These are phyloP conservation scores for Aphrophora alni DNA, from an alignment of 2,888 invertebrate species.

Conservation along the genomic window DNA sequence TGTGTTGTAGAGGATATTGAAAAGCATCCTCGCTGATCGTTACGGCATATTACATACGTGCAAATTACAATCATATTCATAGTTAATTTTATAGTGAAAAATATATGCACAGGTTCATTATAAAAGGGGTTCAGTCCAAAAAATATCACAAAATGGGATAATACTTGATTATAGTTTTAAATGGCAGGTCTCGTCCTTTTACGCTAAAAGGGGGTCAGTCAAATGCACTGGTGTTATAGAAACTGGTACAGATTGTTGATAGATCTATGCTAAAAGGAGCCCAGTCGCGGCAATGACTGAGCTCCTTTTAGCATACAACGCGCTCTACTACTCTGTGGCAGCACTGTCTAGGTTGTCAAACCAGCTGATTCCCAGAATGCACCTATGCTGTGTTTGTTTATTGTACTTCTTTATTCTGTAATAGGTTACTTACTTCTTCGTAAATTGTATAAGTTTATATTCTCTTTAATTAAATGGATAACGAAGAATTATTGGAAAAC, in stretches of 20 bases:
- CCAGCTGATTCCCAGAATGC: conserved; percentile 15
- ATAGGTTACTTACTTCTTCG: background rate
- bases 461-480: conserved; percentile 6
- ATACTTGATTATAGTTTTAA: background rate
- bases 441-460: background rate
- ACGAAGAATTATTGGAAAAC: no score
- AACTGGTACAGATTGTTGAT: conserved; percentile 17
- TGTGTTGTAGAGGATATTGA: no score
- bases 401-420: background rate
- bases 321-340: background rate
- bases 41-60: no score
- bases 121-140: conserved; percentile 19
- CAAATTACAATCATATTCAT: no score
- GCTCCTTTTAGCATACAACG: conserved; percentile 13
- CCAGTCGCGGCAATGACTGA: conserved; percentile 20
- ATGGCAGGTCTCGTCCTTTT: background rate
- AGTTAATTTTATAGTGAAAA: no score
- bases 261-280: background rate
- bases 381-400: background rate
- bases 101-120: background rate
- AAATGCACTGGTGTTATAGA: conserved; percentile 7
- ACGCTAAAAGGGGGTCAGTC: conserved; percentile 15
- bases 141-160: background rate
- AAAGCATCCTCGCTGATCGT: no score
- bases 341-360: background rate